phyloP scores from a whole-genome alignment of 2,888 invertebrate species.

The Caenorhabditis panamensis region DNA sequence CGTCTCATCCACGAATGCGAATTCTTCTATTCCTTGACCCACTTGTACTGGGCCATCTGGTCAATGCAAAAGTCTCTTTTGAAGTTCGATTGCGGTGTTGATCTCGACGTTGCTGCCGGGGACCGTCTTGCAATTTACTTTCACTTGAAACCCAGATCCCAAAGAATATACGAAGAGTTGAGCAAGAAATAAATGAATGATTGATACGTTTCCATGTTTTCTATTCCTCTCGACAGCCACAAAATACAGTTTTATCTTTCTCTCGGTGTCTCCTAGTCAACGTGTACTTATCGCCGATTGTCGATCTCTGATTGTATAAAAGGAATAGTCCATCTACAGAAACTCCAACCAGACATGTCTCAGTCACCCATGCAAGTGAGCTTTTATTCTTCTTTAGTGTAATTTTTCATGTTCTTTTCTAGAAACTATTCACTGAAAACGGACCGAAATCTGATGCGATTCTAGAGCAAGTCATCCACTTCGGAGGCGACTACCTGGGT shows the following conservation, averaged over 20 bases:
- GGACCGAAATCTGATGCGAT: slow-evolving; percentile 29
- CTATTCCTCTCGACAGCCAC: no score
- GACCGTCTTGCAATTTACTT: slow-evolving; percentile 34
- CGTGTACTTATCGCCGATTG: neutral
- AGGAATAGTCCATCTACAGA: neutral
- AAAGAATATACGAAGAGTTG: slow-evolving; percentile 19
- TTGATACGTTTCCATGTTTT: no score
- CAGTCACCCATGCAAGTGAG: neutral
- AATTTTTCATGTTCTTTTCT: neutral
- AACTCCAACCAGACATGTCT: neutral
- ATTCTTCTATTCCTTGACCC: slow-evolving; percentile 39
- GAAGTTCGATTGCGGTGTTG: slow-evolving; percentile 30
- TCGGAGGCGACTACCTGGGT: slow-evolving; percentile 24
- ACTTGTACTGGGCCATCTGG: slow-evolving; percentile 29
- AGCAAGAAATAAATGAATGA: neutral
- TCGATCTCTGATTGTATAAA: neutral
- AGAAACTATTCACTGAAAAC: slow-evolving; percentile 39
- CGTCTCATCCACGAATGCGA: slow-evolving; percentile 12
- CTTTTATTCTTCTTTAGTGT: no score
- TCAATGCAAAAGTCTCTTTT: slow-evolving; percentile 14
- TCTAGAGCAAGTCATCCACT: slow-evolving; percentile 25
- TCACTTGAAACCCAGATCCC: slow-evolving; percentile 42
- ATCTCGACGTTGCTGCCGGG: slow-evolving; percentile 18
- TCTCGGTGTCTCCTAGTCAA: neutral
- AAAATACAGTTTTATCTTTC: slow-evolving; percentile 27